Evolutionary conservation across 2,888 invertebrate species (phyloP), one percentile per base, ranked within the genome.

Genomic region (Spodoptera littoralis): DNA sequence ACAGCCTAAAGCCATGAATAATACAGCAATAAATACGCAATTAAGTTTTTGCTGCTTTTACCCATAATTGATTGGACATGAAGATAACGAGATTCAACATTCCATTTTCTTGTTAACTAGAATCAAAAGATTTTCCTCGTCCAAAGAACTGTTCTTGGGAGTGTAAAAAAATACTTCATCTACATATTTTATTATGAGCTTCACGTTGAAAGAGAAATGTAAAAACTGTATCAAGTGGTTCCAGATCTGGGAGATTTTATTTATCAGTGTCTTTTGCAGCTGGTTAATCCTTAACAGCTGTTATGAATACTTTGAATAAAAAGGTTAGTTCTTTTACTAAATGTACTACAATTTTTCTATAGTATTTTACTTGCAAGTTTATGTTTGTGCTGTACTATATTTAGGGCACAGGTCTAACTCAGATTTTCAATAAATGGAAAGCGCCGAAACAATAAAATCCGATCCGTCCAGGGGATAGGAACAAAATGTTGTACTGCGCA

Each of bases 31-130:
- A 72, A 79, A 77, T 67, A 76, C 53, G 64, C 77, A 76, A 77
- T 73, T 76, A 76, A 73, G 60, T 73, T 73, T 76, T 72, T 63
- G 36, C 60, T 60, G 49, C 51, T 46, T 11, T 49, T 58, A 41
- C 41, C 74, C 64, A 65, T 76, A 77, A 79, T 77, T 77, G 79
- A 77, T 79, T 77, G 77, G 64, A 67, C 73, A 63, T 63, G 64
- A 60, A 57, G 66, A 77, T 79, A 77, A 79, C 65, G 70, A 79
- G 73, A 70, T 77, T 76, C 70, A 56, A 44, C 58, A 52, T 44
- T 73, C 54, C 65, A 56, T 63, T 76, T 65, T 76, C 73, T 79
- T 71, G 74, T 65, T 65, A 74, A 60, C 60, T 57, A 61, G 66
- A 72, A 65, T 72, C 60, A 77, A 77, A 77, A 72, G 78, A 69